phyloP scores from a whole-genome alignment of 2,888 invertebrate genomes.

The Cantharis lateralis region DNA sequence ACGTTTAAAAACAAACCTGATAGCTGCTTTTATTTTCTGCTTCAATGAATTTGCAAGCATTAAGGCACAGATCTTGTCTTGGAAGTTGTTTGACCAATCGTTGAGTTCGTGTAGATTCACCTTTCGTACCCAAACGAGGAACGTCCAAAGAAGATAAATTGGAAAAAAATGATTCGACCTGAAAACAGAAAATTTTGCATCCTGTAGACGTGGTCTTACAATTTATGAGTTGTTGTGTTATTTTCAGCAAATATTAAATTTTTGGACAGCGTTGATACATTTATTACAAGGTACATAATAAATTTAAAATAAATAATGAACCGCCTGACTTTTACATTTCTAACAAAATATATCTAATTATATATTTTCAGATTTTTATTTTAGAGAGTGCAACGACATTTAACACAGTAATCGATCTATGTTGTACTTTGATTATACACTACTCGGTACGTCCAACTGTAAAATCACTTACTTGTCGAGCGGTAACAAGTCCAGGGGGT shows the following conservation, averaged over 20 bases:
- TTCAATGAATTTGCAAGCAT: slow-evolving; percentile 87
- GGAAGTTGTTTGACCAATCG: slow-evolving; percentile 90
- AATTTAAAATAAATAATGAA: not conserved
- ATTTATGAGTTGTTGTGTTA: not conserved
- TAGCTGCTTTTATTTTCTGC: slow-evolving; percentile 78
- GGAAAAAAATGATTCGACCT: slow-evolving; percentile 93
- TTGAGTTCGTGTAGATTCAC: slow-evolving; percentile 79
- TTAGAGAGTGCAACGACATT: not conserved
- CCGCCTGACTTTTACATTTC: not conserved
- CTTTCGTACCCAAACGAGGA: slow-evolving; percentile 67
- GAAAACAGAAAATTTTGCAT: slow-evolving; percentile 43
- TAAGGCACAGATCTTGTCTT: slow-evolving; percentile 88
- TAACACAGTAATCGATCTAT: too few species aligned
- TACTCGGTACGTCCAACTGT: not conserved
- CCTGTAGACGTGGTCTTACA: not conserved
- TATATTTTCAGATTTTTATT: not conserved
- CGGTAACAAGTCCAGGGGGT: slow-evolving; percentile 52
- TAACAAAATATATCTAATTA: not conserved
- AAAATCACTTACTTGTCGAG: slow-evolving; percentile 48
- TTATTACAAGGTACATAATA: not conserved
- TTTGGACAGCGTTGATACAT: not conserved
- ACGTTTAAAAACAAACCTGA: slow-evolving; percentile 52
- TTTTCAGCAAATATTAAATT: not conserved
- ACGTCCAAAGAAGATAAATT: slow-evolving; percentile 81
- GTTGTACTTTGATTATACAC: too few species aligned